Percentiles rank a stretch among this genome's conserved stretches.
Evolutionary conservation across 2,797 vertebrate genomes (phyloP).

Genomic region (Apogon hyalosoma): DNA sequence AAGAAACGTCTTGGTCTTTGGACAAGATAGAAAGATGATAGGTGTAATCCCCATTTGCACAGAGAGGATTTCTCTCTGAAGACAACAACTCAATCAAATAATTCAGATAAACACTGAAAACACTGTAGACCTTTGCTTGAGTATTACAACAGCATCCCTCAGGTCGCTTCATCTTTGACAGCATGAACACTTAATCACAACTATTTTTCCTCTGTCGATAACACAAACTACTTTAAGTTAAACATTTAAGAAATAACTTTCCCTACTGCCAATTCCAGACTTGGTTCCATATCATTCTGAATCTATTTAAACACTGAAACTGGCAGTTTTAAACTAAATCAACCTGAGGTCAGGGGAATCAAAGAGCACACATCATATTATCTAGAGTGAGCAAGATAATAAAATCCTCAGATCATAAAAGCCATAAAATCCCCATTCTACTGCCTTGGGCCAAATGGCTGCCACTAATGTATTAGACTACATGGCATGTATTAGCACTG

Average conservation of each 20-base stretch:
- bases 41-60: constrained; percentile 64
- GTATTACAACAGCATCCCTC: constrained; percentile 9
- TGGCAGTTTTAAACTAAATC: constrained; percentile 60
- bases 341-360: constrained; percentile 71
- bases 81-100: constrained; percentile 60
- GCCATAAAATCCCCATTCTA: constrained; percentile 71
- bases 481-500: constrained; percentile 63
- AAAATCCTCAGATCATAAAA: constrained; percentile 81
- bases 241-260: constrained; percentile 61
- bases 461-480: constrained; percentile 72
- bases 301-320: constrained; percentile 63
- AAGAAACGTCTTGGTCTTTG: constrained; percentile 59
- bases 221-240: constrained; percentile 36
- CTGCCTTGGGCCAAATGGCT: constrained; percentile 69
- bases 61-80: constrained; percentile 59
- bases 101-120: constrained; percentile 70
- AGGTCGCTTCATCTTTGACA: constrained; percentile 60
- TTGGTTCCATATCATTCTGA: constrained; percentile 53
- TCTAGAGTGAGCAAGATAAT: constrained; percentile 73
- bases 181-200: constrained; percentile 56
- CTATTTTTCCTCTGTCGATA: constrained; percentile 41
- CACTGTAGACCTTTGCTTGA: constrained; percentile 44
- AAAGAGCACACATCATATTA: constrained; percentile 72
- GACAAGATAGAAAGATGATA: constrained; percentile 62
- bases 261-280: constrained; percentile 44